Percentiles rank a stretch among this genome's conserved stretches.
Evolutionary conservation across 2,113 vertebrate genomes (phyloP).

Genomic region (Bos javanicus): DNA sequence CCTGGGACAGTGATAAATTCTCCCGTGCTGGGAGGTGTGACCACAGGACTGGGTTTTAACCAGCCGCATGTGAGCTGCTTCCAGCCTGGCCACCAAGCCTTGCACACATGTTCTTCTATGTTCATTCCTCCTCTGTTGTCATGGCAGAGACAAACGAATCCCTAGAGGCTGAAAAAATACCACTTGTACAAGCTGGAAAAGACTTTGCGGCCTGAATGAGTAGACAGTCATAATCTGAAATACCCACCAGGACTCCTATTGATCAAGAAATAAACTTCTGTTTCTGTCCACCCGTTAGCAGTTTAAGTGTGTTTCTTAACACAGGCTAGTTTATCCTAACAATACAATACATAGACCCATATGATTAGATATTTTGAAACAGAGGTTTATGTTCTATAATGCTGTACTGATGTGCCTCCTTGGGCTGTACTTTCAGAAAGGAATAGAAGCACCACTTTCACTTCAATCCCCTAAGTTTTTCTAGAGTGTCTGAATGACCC

Average conservation of each 20-base stretch:
- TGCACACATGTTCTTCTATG: not conserved
- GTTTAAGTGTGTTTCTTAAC: not conserved
- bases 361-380: not conserved
- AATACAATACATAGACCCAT: not conserved
- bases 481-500: not conserved
- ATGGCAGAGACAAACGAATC: not conserved
- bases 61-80: not conserved
- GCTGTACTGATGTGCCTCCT: not conserved
- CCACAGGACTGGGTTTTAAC: not conserved
- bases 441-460: not conserved
- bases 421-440: not conserved
- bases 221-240: not conserved
- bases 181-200: not conserved
- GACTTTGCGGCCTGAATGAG: not conserved
- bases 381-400: not conserved
- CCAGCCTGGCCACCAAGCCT: not conserved
- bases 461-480: not conserved
- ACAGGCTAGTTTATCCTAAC: not conserved
- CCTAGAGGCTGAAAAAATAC: not conserved
- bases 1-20: not conserved
- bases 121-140: not conserved
- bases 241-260: not conserved
- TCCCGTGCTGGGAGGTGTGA: not conserved
- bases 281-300: not conserved
- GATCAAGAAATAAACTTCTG: not conserved